Base-by-base conservation (phyloP, 1,140 invertebrate species). In the Lethocerus indicus region DNA sequence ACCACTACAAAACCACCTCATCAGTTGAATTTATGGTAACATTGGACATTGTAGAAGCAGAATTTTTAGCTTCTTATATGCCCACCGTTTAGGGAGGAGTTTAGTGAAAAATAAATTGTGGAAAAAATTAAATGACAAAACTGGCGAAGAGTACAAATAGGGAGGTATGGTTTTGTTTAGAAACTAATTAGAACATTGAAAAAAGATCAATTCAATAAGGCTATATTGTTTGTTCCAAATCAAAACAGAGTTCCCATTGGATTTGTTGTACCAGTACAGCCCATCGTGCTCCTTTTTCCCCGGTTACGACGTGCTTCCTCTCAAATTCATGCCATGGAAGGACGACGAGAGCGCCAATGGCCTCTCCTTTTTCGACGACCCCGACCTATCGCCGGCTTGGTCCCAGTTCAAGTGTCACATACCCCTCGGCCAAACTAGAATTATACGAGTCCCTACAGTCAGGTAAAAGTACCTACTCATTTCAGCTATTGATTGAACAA, bases 251-350 rank as follows among this genome's bases (percentile, higher is more conserved):
- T 18, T 44, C 6, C 42, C 42, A 3, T 12, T 16, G 18, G 42
- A 44, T 6, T n/a, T 27, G 12, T 44, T 44, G 6, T 44, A 44
- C 14, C 42, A 44, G 25, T 44, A 44, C 42, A 44, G 29, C 21
- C 14, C 42, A 13, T 44, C 42, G 2, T 44, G 25, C 14, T 13
- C 27, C 24, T 44, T 28, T 28, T 28, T 44, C 21, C 42, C 42
- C 13, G 29, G 29, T 16, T 44, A 44, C 26, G 42, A 44, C n/a
- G 42, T 27, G 3, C 42, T 44, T 14, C 42, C 42, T 1, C 29
- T 44, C n/a, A 28, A 44, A 25, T 27, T 20, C 26, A 44, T 44
- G 42, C 27, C 27, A 14, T 44, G 42, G 42, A 13, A 28, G 21
- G 42, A 44, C 7, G 42, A 44, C 23, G 21, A 44, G 25, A 28